Conservation (phyloP, 64 coral and sea anemone species). For the Porites australiensis region DNA sequence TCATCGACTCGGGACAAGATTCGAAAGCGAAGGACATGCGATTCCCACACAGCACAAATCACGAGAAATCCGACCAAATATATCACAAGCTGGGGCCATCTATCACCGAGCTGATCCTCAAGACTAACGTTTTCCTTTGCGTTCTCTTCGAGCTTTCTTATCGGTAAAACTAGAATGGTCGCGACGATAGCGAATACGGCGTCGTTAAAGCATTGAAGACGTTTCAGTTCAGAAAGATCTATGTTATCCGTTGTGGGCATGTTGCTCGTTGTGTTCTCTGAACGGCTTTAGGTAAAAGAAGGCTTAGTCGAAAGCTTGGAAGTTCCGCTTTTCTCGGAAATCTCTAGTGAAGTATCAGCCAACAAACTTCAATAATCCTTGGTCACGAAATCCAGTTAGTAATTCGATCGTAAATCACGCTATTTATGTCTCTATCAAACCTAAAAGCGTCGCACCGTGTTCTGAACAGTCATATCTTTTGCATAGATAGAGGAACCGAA, state of each 20-base stretch:
- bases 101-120: slow-evolving; percentile 67
- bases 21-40: slow-evolving; percentile 88
- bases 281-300: neutral
- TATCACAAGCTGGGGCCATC: slow-evolving; percentile 78
- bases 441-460: no score
- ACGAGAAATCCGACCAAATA: slow-evolving; percentile 92
- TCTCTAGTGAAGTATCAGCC: no score
- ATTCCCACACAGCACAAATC: slow-evolving; percentile 94
- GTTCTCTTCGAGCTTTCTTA: slow-evolving; percentile 78
- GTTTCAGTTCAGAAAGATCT: slow-evolving; percentile 87
- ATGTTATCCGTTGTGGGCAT: slow-evolving; percentile 15
- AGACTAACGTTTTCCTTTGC: slow-evolving; percentile 36
- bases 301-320: neutral
- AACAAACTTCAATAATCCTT: no score
- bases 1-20: slow-evolving; percentile 94
- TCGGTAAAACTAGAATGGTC: slow-evolving; percentile 93
- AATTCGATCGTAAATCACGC: no score
- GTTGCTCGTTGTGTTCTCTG: neutral
- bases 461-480: no score
- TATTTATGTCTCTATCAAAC: no score
- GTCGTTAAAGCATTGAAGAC: slow-evolving; percentile 95
- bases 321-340: no score
- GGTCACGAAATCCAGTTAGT: no score
- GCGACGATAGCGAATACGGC: slow-evolving; percentile 96
- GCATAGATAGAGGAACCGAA: no score